A percentile compares a stretch with the other conserved stretches of the same genome.
Evolutionary conservation across 2,113 vertebrate genomes (phyloP).

Genomic region (Callithrix jacchus): DNA sequence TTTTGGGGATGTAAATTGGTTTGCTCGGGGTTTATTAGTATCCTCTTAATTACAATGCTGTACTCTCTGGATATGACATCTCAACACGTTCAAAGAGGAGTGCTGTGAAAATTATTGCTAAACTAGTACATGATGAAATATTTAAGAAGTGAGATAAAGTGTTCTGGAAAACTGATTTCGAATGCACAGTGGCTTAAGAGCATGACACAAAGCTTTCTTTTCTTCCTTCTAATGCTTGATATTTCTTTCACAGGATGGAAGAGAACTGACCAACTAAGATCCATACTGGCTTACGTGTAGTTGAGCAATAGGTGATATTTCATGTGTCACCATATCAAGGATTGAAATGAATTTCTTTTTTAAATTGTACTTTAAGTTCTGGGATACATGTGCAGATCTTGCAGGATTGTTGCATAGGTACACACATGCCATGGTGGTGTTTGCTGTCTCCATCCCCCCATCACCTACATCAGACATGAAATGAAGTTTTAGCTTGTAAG

Average conservation of each 20-base stretch:
- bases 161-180: not conserved
- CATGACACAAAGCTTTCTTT: not conserved
- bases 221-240: not conserved
- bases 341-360: not conserved
- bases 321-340: not conserved
- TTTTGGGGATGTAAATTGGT: not conserved
- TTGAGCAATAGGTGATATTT: not conserved
- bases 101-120: not conserved
- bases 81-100: not conserved
- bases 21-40: not conserved
- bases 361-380: too few species aligned
- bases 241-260: not conserved
- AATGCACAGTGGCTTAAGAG: not conserved
- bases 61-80: not conserved
- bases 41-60: not conserved
- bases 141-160: not conserved
- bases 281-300: rapidly evolving
- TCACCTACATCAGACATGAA: not conserved
- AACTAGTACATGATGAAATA: not conserved
- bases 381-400: too few species aligned
- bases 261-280: not conserved
- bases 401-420: too few species aligned
- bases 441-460: too few species aligned
- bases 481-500: not conserved
- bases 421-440: too few species aligned